Conservation (phyloP, 1,140 invertebrate species). For the Coenobita brevimanus region DNA sequence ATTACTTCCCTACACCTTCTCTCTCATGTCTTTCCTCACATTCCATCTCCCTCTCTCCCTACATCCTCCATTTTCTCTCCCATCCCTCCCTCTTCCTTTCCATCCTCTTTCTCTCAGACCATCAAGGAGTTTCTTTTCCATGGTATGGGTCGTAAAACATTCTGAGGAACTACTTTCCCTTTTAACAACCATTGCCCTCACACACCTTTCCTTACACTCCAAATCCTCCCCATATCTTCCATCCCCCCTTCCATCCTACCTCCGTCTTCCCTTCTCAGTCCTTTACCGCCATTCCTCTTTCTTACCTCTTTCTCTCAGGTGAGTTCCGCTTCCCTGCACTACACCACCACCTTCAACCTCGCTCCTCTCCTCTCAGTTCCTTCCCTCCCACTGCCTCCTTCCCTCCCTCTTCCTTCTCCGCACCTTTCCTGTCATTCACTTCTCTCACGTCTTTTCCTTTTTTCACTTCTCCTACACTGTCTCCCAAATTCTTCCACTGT, state of each 20-base stretch:
- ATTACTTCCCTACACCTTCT: no score
- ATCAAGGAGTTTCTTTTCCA: no score
- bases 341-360: background rate
- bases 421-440: background rate
- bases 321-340: background rate
- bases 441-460: background rate
- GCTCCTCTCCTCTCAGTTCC: background rate
- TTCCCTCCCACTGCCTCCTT: background rate
- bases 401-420: no score
- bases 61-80: no score
- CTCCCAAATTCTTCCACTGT: no score
- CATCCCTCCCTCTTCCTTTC: no score
- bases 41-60: no score
- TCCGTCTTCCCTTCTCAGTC: background rate
- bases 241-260: background rate
- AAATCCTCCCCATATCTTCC: background rate
- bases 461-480: no score
- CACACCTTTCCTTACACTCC: background rate
- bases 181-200: background rate
- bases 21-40: no score
- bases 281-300: background rate
- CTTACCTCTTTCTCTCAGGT: background rate
- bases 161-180: no score
- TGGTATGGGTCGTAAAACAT: no score
- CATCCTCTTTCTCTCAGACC: background rate